phyloP scores from a whole-genome alignment of 2,797 vertebrate genomes.

The Sebastes miniatus region DNA sequence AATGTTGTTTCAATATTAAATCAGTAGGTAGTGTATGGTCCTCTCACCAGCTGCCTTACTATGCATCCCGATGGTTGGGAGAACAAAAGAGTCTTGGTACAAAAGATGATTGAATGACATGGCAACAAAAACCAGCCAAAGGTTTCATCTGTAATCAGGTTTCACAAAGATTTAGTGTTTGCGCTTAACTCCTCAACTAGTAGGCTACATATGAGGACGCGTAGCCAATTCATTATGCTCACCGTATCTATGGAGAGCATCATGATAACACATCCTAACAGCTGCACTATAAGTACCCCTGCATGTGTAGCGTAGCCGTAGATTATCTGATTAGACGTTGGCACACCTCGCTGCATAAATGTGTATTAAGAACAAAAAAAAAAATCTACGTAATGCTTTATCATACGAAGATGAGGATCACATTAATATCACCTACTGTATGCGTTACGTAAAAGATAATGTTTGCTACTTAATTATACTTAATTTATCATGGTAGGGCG shows the following conservation, averaged over 20 bases:
- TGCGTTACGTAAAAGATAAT: not conserved
- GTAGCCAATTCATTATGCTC: not conserved
- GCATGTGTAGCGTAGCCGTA: not conserved
- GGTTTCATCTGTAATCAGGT: not conserved
- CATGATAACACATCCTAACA: not conserved
- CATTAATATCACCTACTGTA: not conserved
- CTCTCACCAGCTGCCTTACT: not conserved
- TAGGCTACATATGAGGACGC: not conserved
- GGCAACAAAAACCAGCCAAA: not conserved
- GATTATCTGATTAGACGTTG: slow-evolving; percentile 1
- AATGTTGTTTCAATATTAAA: not conserved
- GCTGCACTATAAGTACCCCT: not conserved
- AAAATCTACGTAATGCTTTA: not conserved
- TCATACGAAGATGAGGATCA: not conserved
- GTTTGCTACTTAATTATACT: slow-evolving; percentile 7
- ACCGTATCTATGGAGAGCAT: not conserved
- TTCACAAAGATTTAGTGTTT: not conserved
- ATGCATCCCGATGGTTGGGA: not conserved
- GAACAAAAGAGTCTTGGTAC: not conserved
- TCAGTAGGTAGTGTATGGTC: not conserved
- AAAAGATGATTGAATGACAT: not conserved
- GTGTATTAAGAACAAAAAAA: not conserved
- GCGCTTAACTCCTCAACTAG: not conserved
- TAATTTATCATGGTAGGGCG: not conserved
- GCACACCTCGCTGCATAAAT: not conserved